Conservation (phyloP, 2,888 invertebrate genomes). For the Callyntrura guangdongensis region DNA sequence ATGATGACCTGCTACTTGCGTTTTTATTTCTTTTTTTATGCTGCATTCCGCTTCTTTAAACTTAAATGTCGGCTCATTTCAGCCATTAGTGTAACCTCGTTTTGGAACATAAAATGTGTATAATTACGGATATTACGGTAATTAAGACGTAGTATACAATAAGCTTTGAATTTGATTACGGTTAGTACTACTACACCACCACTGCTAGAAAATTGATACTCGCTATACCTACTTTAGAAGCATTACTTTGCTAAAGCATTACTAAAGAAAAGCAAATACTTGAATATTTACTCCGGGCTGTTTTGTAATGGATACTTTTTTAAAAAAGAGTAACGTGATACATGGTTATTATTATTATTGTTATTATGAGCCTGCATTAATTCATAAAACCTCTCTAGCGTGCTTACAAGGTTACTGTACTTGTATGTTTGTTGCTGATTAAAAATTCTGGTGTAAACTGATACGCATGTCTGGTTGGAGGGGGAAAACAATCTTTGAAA, state of each 20-base stretch:
- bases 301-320: slow-evolving; percentile 74
- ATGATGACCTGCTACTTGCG: slow-evolving; percentile 13
- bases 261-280: slow-evolving; percentile 32
- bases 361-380: slow-evolving; percentile 69
- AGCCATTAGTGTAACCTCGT: too few relatives aligned
- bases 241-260: too few relatives aligned
- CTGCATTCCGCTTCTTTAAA: too few relatives aligned
- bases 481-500: slow-evolving; percentile 19
- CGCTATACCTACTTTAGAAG: slow-evolving; percentile 32
- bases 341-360: slow-evolving; percentile 33
- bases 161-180: too few relatives aligned
- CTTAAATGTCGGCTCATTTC: too few relatives aligned
- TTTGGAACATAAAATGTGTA: too few relatives aligned
- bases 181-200: slow-evolving; percentile 77
- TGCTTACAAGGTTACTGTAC: background rate
- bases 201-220: slow-evolving; percentile 33
- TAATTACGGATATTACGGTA: too few relatives aligned
- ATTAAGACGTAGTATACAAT: too few relatives aligned
- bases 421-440: background rate
- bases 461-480: slow-evolving; percentile 28
- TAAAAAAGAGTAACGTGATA: slow-evolving; percentile 66
- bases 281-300: slow-evolving; percentile 45
- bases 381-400: background rate
- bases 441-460: slow-evolving; percentile 43
- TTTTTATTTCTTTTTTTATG: background rate